These are phyloP conservation scores for Minunthozetes semirufus DNA, from an alignment of 2,888 invertebrate genomes.

Conservation along the genomic window DNA sequence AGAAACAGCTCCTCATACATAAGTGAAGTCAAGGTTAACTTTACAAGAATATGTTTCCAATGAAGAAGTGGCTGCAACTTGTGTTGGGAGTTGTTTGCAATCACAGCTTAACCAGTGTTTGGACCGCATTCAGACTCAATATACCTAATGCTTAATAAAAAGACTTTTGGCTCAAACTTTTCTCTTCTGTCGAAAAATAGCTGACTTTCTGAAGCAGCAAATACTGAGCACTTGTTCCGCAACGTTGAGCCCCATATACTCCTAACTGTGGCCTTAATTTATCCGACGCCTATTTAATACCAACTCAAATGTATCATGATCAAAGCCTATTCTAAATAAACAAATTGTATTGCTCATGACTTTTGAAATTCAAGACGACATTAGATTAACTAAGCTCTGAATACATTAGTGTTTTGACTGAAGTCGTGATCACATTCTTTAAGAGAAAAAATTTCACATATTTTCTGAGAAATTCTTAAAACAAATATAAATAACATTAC, in stretches of 20 bases:
- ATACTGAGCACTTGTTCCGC: slow-evolving; percentile 13
- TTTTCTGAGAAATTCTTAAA: no score
- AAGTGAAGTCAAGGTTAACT: slow-evolving; percentile 16
- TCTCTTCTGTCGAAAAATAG: not conserved
- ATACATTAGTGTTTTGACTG: not conserved
- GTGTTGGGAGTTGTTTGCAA: slow-evolving; percentile 5
- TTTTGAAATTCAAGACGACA: no score
- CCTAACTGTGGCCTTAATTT: slow-evolving; percentile 21
- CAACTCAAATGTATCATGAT: not conserved
- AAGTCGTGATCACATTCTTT: not conserved
- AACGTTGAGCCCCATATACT: slow-evolving; percentile 3
- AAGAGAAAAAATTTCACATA: not conserved
- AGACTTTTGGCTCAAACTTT: not conserved
- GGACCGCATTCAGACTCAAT: not conserved
- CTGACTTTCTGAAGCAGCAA: not conserved
- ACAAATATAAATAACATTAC: no score
- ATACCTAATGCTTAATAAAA: not conserved
- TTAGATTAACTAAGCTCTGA: not conserved
- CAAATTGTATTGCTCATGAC: not conserved
- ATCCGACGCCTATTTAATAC: slow-evolving; percentile 23
- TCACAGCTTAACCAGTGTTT: no score
- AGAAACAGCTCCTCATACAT: not conserved
- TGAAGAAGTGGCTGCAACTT: not conserved
- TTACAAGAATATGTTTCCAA: not conserved
- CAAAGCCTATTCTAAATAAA: not conserved